Base-by-base conservation (phyloP, 2,113 vertebrate species). In the Macaca mulatta region DNA sequence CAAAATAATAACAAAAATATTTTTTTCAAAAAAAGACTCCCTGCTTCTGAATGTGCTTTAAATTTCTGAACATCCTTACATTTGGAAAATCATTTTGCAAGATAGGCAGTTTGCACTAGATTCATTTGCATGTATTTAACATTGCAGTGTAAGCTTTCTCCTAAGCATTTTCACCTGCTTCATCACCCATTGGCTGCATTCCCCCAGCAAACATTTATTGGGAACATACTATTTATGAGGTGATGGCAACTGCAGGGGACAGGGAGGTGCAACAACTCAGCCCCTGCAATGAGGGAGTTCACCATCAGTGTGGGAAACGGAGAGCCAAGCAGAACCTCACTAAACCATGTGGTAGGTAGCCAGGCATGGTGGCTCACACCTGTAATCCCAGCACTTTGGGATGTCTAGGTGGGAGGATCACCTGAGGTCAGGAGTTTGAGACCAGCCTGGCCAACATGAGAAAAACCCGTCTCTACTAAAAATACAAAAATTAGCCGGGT, bases 11-110 rank as follows among this genome's bases (percentile, higher is more conserved):
- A 35, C 14, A 69, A 69, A 69, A 69, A 35, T 35, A 35, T 16
- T 32, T 35, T 69, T 69, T 69, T 64, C 27, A 12, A 2, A 38
- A 52, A 38, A n/a, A 6, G 9, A n/a, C 57, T 81, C 85, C 38
- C 83, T 64, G 50, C 82, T 74, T 91, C 67, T 67, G 93, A 92
- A 82, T 93, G 89, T 70, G 55, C 85, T 90, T 64, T 57, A 48
- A 30, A 89, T 82, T 85, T 69, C 75, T n/a, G 59, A 92, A 61
- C 16, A 40, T 59, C 40, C 52, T 89, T 69, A 38, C 18, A 74
- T 61, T 78, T 91, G 96, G 85, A 86, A 93, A 92, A 69, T 55
- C 30, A 13, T 57, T 94, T 93, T 88, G 48, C 55, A 78, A 67
- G 14, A 3, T 35, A n/a, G 0, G 5, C 67, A 55, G 52, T 89